Evolutionary conservation across 2,113 vertebrate species (phyloP).

Genomic region (Tragelaphus strepsiceros): DNA sequence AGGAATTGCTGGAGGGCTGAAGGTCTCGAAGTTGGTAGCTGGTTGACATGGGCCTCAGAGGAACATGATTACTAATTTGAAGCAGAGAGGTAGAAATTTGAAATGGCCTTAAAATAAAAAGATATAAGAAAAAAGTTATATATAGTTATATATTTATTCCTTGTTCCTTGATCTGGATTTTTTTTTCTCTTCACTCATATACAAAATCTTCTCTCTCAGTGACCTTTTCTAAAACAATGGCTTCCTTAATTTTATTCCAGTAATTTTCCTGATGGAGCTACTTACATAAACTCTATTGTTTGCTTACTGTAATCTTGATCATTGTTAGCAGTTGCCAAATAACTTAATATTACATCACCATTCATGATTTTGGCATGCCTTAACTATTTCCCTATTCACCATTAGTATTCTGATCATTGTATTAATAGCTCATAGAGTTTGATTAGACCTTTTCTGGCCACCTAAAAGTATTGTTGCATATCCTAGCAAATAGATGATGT

Average conservation of each 20-base stretch:
- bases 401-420: background rate
- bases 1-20: background rate
- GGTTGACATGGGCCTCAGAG: background rate
- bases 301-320: background rate
- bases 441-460: background rate
- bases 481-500: background rate
- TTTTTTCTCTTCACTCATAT: background rate
- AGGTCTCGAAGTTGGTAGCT: background rate
- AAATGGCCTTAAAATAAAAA: background rate
- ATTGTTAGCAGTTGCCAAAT: background rate
- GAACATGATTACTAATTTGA: background rate
- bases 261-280: background rate
- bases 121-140: background rate
- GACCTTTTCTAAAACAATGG: background rate
- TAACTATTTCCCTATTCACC: background rate
- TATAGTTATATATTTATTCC: background rate
- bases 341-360: background rate
- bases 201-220: background rate
- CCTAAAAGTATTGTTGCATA: background rate
- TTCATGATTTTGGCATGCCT: background rate
- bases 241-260: background rate
- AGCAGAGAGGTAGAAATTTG: background rate
- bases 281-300: background rate
- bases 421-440: background rate
- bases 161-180: conserved; percentile 13